Conservation (phyloP, 1,140 invertebrate species). For the Drosophila lini region DNA sequence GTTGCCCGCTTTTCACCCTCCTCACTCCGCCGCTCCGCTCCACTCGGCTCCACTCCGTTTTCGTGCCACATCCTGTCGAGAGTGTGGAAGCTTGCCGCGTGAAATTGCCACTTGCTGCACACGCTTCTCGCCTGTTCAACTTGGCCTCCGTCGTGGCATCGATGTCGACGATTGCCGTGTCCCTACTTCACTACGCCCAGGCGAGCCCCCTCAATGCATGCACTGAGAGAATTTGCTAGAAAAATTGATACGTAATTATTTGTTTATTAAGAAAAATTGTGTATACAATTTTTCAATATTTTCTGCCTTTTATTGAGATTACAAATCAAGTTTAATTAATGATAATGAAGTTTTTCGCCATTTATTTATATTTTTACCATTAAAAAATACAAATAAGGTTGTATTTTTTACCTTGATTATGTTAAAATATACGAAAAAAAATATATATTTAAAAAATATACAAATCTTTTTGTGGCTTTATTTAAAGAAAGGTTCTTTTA, state of each 20-base stretch:
- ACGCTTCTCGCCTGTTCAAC: slow-evolving; percentile 79
- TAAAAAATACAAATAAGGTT: too few species aligned
- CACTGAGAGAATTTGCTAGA: neutral
- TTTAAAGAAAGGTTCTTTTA: neutral
- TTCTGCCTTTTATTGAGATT: neutral
- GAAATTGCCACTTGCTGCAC: slow-evolving; percentile 80
- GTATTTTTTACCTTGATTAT: neutral
- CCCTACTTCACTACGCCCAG: slow-evolving; percentile 24
- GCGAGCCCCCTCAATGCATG: neutral
- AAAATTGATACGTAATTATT: neutral
- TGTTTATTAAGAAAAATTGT: neutral
- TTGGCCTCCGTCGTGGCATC: slow-evolving; percentile 77
- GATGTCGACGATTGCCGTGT: slow-evolving; percentile 43
- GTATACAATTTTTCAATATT: neutral
- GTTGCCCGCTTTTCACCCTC: neutral
- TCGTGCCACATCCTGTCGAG: slow-evolving; percentile 8
- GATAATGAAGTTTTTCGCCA: too few species aligned
- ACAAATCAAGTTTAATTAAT: too few species aligned
- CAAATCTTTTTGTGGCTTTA: neutral
- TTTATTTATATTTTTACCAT: neutral
- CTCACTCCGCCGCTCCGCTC: neutral
- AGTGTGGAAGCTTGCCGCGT: slow-evolving; percentile 60
- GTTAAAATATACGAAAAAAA: neutral
- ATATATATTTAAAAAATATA: neutral
- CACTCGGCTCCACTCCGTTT: neutral